These are phyloP conservation scores for Margarornis squamiger DNA, from an alignment of 2,797 vertebrate genomes.

Conservation along the genomic window DNA sequence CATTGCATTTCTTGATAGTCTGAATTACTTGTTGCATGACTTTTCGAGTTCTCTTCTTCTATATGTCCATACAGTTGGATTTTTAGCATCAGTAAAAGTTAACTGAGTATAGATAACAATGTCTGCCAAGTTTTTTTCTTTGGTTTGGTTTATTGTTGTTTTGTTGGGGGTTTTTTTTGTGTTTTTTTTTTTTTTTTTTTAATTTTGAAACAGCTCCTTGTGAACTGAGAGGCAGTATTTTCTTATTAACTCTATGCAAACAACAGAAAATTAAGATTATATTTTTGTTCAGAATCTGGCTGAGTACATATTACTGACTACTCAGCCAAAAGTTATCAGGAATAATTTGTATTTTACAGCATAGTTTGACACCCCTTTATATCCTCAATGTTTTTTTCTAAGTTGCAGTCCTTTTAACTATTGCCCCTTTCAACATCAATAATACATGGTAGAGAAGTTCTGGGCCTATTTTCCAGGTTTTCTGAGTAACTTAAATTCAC, in stretches of 20 bases:
- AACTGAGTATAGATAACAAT: background rate
- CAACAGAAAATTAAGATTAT: background rate
- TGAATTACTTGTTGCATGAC: background rate
- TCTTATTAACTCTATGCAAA: background rate
- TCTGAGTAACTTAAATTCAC: background rate
- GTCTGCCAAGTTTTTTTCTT: background rate
- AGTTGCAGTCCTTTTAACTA: background rate
- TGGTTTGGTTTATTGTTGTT: no score
- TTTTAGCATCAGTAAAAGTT: background rate
- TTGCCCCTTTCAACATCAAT: background rate
- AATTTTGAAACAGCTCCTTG: background rate
- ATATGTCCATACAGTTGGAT: background rate
- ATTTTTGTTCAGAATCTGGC: background rate
- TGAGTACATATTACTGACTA: background rate
- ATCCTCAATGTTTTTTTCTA: background rate
- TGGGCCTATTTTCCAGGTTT: background rate
- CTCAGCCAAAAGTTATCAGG: background rate
- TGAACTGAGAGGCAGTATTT: background rate
- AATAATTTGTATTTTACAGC: background rate
- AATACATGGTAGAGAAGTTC: background rate
- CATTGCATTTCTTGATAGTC: background rate
- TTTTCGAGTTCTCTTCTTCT: background rate
- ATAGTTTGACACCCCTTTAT: background rate
- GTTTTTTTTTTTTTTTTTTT: background rate
- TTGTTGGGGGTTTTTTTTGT: background rate